Percentiles rank a stretch among this genome's conserved stretches.
Evolutionary conservation across 2,888 invertebrate species (phyloP).

Genomic region (Bugula neritina): DNA sequence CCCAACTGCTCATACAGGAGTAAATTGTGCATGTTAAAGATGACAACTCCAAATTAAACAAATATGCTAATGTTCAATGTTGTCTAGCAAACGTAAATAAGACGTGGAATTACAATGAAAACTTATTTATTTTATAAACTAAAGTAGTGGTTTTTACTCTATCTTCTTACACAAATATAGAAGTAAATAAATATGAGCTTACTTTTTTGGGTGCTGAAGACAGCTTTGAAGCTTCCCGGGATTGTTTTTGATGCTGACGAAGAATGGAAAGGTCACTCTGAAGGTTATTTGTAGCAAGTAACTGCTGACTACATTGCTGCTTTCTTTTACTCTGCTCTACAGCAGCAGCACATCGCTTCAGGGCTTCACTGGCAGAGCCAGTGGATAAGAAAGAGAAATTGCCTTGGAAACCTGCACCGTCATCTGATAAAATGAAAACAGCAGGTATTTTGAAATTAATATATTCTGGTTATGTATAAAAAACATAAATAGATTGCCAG

Average conservation of each 20-base stretch:
- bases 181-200: too few relatives aligned
- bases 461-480: too few relatives aligned
- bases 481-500: too few relatives aligned
- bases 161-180: too few relatives aligned
- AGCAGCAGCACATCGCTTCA: slow-evolving; percentile 21
- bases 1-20: too few relatives aligned
- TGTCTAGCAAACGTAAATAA: neutral
- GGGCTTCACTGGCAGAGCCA: slow-evolving; percentile 11
- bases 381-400: neutral
- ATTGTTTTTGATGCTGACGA: neutral
- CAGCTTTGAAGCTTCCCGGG: neutral
- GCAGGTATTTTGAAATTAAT: too few relatives aligned
- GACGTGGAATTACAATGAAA: neutral
- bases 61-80: too few relatives aligned
- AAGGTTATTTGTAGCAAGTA: neutral
- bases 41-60: too few relatives aligned
- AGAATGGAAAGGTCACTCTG: neutral
- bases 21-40: too few relatives aligned
- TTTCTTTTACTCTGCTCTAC: slow-evolving; percentile 3
- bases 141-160: neutral
- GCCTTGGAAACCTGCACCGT: neutral
- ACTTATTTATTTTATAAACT: neutral
- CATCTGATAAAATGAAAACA: too few relatives aligned
- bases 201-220: neutral
- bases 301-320: neutral